Percentiles rank a stretch among this genome's conserved stretches.
phyloP scores from a whole-genome alignment of 92 coral and sea anemone genomes.

The Palythoa grandis region DNA sequence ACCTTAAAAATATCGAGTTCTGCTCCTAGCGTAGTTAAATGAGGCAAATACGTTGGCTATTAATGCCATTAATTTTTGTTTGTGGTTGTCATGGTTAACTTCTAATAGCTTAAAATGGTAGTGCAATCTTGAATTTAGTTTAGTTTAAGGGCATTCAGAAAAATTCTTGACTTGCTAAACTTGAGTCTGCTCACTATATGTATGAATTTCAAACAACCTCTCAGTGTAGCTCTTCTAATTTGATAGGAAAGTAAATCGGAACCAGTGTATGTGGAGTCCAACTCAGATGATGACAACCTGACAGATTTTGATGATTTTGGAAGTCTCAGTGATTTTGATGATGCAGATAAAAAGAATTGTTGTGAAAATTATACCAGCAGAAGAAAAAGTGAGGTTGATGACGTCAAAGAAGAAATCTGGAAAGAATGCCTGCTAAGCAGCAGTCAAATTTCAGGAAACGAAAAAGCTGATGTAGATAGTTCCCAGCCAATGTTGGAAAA shows the following conservation, averaged over 20 bases:
- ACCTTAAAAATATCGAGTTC: no score
- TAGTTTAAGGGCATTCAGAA: no score
- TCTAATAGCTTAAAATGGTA: no score
- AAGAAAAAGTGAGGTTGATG: constrained; percentile 18
- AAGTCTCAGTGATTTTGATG: constrained; percentile 30
- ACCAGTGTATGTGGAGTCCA: constrained; percentile 41
- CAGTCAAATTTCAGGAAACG: constrained; percentile 28
- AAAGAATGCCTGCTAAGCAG: constrained; percentile 16
- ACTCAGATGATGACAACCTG: constrained; percentile 40
- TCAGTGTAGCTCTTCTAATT: background rate
- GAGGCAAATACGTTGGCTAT: no score
- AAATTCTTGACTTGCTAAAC: no score
- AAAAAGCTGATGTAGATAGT: constrained; percentile 31
- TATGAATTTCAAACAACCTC: no score
- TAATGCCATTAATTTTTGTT: no score
- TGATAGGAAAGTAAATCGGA: constrained; percentile 35
- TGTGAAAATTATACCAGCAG: background rate
- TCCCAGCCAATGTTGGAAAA: background rate
- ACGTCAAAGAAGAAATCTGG: background rate
- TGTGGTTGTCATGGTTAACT: no score
- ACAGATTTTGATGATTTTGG: constrained; percentile 18
- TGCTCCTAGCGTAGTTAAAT: no score
- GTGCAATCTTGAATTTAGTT: no score
- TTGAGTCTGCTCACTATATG: no score
- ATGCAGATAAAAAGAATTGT: constrained; percentile 17